Base-by-base conservation (phyloP, 2,888 invertebrate species). In the Alcis repandata region DNA sequence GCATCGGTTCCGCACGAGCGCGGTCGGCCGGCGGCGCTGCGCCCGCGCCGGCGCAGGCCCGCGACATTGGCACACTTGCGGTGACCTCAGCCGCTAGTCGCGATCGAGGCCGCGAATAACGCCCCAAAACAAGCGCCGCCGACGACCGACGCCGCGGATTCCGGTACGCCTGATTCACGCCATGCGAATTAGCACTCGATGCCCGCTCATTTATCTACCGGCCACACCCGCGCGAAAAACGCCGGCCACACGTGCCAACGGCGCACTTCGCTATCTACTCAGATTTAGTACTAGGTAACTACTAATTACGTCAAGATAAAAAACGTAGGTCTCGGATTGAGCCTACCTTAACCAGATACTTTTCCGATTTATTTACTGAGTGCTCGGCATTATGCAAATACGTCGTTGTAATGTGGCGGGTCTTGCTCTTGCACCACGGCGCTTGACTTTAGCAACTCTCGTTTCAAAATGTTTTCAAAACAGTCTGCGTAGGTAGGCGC, bases 41-140 rank as follows among this genome's bases (percentile, higher is more conserved):
- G 74, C 81, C 86, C 84, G 74, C 78, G 74, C 81, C 86, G 84
- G 74, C 78, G 76, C 77, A 78, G 75, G 72, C 78, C 75, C 79
- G 84, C 85, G 92, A 93, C 92, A 92, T 92, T 92, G 93, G 92
- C 92, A 92, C 90, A 91, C 85, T 92, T 92, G 88, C 83, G 84
- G 83, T 89, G 92, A 90, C 92, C 92, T 88, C 85, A 84, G 77
- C 82, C 76, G 82, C 79, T 80, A 79, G 76, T 82, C 86, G 84
- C 85, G 85, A 84, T 81, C 91, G 92, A 92, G 92, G 92, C 84
- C 92, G 84, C 84, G 77, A 81, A 82, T 87, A 86, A 89, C 86
- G 90, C 87, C 89, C 90, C 89, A 90, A 90, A 91, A 90, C 83
- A 77, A 88, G 83, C 83, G 82, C 80, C 83, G 48, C 38, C 59